Percentiles rank a stretch among this genome's conserved stretches.
Conservation (phyloP, 2,888 invertebrate genomes). For the Zele albiditarsus region DNA sequence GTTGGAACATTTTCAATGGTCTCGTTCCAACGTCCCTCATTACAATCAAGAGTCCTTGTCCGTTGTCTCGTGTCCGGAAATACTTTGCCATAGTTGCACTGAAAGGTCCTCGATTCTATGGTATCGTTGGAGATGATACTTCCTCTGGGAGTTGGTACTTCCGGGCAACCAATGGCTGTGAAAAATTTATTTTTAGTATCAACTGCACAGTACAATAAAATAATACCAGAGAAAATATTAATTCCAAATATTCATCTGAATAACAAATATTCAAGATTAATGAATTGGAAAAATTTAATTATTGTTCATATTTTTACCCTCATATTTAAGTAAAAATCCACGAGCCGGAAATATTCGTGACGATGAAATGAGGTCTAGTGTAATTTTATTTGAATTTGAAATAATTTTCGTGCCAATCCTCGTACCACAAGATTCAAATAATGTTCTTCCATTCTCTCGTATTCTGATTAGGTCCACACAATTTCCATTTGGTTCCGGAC, state of each 20-base stretch:
- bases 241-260: background rate
- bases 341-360: slow-evolving; percentile 63
- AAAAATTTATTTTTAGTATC: slow-evolving; percentile 24
- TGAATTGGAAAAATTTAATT: too few relatives aligned
- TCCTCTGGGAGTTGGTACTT: slow-evolving; percentile 78
- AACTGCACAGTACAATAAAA: slow-evolving; percentile 10
- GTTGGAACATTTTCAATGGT: slow-evolving; percentile 74
- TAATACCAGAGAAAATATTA: slow-evolving; percentile 18
- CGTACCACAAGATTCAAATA: slow-evolving; percentile 68
- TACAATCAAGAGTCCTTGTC: slow-evolving; percentile 79
- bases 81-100: slow-evolving; percentile 78
- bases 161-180: slow-evolving; percentile 81
- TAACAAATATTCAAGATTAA: background rate
- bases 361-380: slow-evolving; percentile 66
- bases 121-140: slow-evolving; percentile 82
- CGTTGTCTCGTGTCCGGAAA: slow-evolving; percentile 81
- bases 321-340: slow-evolving; percentile 68
- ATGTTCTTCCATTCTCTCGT: slow-evolving; percentile 64
- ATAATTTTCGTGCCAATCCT: slow-evolving; percentile 64
- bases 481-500: slow-evolving; percentile 64
- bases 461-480: slow-evolving; percentile 68
- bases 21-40: slow-evolving; percentile 79
- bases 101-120: slow-evolving; percentile 79
- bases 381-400: slow-evolving; percentile 65
- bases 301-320: slow-evolving; percentile 58